These are phyloP conservation scores for Zeus faber DNA, from an alignment of 2,113 vertebrate genomes.

Conservation along the genomic window DNA sequence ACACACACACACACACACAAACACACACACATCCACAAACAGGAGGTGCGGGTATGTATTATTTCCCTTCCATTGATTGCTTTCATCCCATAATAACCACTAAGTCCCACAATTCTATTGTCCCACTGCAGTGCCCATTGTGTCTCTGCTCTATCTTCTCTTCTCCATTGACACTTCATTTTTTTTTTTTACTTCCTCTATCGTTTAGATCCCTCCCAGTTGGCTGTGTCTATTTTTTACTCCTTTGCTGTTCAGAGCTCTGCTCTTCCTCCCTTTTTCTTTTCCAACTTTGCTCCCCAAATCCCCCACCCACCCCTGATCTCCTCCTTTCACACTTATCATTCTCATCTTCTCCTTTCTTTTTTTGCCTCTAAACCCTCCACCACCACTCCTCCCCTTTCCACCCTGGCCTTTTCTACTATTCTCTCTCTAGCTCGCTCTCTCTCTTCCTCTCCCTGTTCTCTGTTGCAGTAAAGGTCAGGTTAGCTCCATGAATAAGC, in stretches of 20 bases:
- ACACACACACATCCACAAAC: not conserved
- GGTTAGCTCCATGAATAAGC: conserved; percentile 66
- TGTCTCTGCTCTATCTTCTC: conserved; percentile 30
- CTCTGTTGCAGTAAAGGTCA: conserved; percentile 67
- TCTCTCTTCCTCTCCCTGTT: conserved; percentile 8
- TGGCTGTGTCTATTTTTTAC: conserved; percentile 28
- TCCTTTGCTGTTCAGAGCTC: conserved; percentile 15
- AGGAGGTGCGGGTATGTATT: conserved; percentile 25
- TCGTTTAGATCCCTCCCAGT: conserved; percentile 32
- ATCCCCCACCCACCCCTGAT: not conserved
- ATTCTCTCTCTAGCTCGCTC: conserved; percentile 20
- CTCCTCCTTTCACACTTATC: conserved; percentile 20
- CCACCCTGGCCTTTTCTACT: conserved; percentile 42
- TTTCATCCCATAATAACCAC: conserved; percentile 58
- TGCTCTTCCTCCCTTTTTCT: conserved; percentile 16
- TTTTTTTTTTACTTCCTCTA: conserved; percentile 24
- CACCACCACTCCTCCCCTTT: conserved; percentile 11
- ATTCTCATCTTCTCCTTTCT: conserved; percentile 33
- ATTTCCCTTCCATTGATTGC: conserved; percentile 50
- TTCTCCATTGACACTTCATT: conserved; percentile 32
- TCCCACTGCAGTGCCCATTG: conserved; percentile 27
- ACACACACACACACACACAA: not conserved
- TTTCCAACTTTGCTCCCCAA: conserved; percentile 9
- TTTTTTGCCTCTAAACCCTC: conserved; percentile 36
- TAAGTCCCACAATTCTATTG: conserved; percentile 32